Percentiles rank a stretch among this genome's conserved stretches.
Evolutionary conservation across 2,888 invertebrate species (phyloP).

Genomic region (Neoscelio sp.): DNA sequence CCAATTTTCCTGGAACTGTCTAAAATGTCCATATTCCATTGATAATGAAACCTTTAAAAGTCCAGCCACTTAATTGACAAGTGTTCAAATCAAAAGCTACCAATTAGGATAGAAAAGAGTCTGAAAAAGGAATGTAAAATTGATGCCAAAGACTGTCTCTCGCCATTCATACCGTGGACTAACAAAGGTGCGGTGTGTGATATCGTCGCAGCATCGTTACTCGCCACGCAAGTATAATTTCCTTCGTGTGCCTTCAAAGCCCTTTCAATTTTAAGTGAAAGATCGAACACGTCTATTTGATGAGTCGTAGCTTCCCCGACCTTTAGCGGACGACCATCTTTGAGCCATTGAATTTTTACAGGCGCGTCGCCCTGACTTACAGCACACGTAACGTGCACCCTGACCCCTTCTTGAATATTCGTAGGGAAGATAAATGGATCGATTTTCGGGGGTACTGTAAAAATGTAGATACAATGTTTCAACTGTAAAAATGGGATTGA

Average conservation of each 20-base stretch:
- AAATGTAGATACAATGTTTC: slow-evolving; percentile 70
- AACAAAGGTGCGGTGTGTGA: slow-evolving; percentile 83
- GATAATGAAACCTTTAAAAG: no score
- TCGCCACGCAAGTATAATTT: slow-evolving; percentile 84
- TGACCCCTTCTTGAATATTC: slow-evolving; percentile 83
- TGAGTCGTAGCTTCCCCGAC: slow-evolving; percentile 79
- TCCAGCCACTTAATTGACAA: background rate
- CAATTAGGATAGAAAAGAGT: slow-evolving; percentile 13
- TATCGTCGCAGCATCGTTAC: slow-evolving; percentile 83
- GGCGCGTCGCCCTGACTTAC: slow-evolving; percentile 85
- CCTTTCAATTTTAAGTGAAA: slow-evolving; percentile 83
- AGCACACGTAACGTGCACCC: slow-evolving; percentile 84
- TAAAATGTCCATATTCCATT: no score
- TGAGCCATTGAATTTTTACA: slow-evolving; percentile 85
- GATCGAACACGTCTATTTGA: slow-evolving; percentile 80
- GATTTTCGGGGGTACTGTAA: slow-evolving; percentile 84
- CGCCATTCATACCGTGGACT: slow-evolving; percentile 83
- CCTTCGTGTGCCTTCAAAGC: slow-evolving; percentile 84
- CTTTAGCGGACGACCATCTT: slow-evolving; percentile 84
- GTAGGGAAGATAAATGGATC: slow-evolving; percentile 84
- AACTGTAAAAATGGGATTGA: no score
- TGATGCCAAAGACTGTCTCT: slow-evolving; percentile 28
- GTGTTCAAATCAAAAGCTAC: slow-evolving; percentile 3
- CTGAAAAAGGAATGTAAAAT: no score
- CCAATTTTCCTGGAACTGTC: no score